Evolutionary conservation across 2,797 vertebrate genomes (phyloP).

Genomic region (Crenichthys baileyi): DNA sequence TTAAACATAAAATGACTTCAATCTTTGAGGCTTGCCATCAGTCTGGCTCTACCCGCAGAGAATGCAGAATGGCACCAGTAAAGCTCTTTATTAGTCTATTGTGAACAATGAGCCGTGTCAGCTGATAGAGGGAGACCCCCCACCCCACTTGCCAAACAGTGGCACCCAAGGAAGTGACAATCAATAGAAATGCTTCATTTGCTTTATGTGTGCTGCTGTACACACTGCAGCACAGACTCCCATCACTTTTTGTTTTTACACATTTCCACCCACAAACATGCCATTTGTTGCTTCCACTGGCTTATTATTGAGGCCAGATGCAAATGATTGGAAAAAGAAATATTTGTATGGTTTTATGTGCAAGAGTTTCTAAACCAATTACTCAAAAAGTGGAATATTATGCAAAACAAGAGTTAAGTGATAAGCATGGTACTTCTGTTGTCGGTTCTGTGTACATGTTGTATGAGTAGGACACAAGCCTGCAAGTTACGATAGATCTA

Average conservation of each 20-base stretch:
- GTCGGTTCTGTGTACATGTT: neutral
- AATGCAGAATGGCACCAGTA: conserved; percentile 62
- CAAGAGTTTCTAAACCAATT: neutral
- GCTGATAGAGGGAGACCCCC: conserved; percentile 75
- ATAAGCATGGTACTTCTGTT: neutral
- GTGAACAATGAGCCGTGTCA: conserved; percentile 88
- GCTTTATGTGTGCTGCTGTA: conserved; percentile 80
- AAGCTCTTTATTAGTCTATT: conserved; percentile 86
- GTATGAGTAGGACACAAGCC: neutral
- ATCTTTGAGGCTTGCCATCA: conserved; percentile 64
- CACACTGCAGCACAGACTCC: conserved; percentile 72
- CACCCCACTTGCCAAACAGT: conserved; percentile 73
- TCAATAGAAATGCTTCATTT: conserved; percentile 89
- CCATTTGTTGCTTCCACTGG: conserved; percentile 9
- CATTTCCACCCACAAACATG: conserved; percentile 43
- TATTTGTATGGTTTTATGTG: conserved; percentile 1
- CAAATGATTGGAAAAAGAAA: neutral
- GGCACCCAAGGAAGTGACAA: conserved; percentile 81
- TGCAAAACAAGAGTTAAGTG: conserved; percentile 1
- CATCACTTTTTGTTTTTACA: conserved; percentile 50
- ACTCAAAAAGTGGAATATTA: neutral
- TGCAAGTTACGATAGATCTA: neutral
- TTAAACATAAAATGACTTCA: conserved; percentile 55
- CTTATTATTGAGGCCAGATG: conserved; percentile 22
- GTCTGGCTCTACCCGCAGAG: conserved; percentile 53